Percentiles rank a stretch among this genome's conserved stretches.
phyloP scores from a whole-genome alignment of 2,113 vertebrate genomes.

The Scopus umbretta region DNA sequence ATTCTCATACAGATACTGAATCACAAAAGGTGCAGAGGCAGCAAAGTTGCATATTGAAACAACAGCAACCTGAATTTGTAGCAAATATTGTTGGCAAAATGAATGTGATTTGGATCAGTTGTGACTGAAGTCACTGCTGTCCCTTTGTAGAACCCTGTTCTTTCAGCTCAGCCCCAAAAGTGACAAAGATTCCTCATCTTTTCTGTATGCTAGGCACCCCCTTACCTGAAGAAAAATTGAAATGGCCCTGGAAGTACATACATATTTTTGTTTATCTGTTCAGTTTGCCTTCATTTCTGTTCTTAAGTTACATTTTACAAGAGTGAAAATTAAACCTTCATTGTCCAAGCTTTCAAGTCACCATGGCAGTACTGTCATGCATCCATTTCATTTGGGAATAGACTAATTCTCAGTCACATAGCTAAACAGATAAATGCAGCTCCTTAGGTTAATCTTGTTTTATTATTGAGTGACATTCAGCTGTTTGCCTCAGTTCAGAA shows the following conservation, averaged over 20 bases:
- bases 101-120: not conserved
- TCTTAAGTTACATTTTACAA: not conserved
- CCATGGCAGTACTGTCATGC: not conserved
- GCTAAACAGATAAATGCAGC: slow-evolving; percentile 9
- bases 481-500: not conserved
- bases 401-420: not conserved
- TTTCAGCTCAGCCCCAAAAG: not conserved
- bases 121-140: not conserved
- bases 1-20: not conserved
- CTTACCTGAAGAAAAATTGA: not conserved
- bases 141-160: not conserved
- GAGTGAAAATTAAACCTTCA: not conserved
- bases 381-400: not conserved
- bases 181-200: not conserved
- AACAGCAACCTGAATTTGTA: not conserved
- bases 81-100: not conserved
- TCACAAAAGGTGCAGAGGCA: not conserved
- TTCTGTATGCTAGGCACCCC: not conserved
- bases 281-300: not conserved
- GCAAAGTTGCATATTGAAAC: not conserved
- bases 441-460: slow-evolving; percentile 18
- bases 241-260: not conserved
- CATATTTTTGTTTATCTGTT: not conserved
- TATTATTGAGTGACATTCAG: slow-evolving; percentile 27
- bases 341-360: slow-evolving; percentile 4